These are phyloP conservation scores for Epiperipatus broadwayi DNA, from an alignment of 2,888 invertebrate genomes.

Conservation along the genomic window DNA sequence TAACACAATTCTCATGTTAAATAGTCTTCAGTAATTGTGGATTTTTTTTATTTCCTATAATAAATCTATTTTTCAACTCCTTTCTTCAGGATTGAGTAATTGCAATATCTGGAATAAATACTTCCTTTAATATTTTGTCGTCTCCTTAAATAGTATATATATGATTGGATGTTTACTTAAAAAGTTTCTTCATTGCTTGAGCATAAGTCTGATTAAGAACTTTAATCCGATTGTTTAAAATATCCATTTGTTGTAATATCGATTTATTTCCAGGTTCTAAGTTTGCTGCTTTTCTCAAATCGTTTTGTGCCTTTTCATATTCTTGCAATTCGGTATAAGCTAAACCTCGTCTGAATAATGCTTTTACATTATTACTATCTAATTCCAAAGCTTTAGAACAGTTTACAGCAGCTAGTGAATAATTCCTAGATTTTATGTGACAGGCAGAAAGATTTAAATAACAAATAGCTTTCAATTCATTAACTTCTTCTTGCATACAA, in stretches of 20 bases:
- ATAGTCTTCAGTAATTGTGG: too few species aligned
- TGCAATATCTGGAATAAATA: too few species aligned
- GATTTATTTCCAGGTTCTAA: slow-evolving; percentile 46
- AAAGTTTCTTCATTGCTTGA: slow-evolving; percentile 36
- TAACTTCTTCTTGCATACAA: neutral
- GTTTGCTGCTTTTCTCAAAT: slow-evolving; percentile 45
- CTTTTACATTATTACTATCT: slow-evolving; percentile 33
- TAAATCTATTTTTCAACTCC: too few species aligned
- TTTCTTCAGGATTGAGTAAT: too few species aligned
- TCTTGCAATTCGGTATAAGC: slow-evolving; percentile 29
- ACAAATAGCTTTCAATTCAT: slow-evolving; percentile 27
- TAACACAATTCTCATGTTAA: too few species aligned
- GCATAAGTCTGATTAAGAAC: slow-evolving; percentile 40
- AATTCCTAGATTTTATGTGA: slow-evolving; percentile 46
- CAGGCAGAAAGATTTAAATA: slow-evolving; percentile 67
- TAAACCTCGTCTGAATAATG: slow-evolving; percentile 34
- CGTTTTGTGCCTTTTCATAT: slow-evolving; percentile 25
- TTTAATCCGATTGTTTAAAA: slow-evolving; percentile 38
- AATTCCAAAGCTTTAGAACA: slow-evolving; percentile 34
- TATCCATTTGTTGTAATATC: slow-evolving; percentile 38
- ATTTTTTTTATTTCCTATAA: too few species aligned
- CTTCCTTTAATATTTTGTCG: too few species aligned
- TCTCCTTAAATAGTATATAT: too few species aligned
- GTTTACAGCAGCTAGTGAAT: slow-evolving; percentile 43
- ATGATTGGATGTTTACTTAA: too few species aligned